phyloP scores from a whole-genome alignment of 2,113 vertebrate genomes.

The Turnix velox region DNA sequence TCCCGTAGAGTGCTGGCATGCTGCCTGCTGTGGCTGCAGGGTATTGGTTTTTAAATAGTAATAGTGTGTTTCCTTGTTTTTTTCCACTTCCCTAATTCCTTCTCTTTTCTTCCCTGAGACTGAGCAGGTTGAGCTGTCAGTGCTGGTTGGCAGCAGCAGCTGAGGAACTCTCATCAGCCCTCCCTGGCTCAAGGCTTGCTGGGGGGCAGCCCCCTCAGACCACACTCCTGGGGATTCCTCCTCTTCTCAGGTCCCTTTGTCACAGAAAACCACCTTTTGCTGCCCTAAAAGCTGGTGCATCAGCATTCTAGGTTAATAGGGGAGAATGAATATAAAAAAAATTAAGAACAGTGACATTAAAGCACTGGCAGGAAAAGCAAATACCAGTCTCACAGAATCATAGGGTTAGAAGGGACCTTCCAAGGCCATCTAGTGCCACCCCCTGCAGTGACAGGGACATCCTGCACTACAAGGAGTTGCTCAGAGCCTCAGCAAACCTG shows the following conservation, averaged over 20 bases:
- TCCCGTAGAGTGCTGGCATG: neutral
- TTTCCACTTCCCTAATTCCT: neutral
- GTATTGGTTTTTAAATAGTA: slow-evolving; percentile 23
- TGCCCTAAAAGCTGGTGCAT: neutral
- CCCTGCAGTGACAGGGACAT: too few species aligned
- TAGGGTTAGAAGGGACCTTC: too few species aligned
- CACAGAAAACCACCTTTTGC: neutral
- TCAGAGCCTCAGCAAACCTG: too few species aligned
- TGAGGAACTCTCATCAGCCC: slow-evolving; percentile 30
- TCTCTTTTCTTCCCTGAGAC: slow-evolving; percentile 21
- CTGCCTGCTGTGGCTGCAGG: neutral
- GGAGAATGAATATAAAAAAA: neutral
- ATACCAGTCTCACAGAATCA: neutral
- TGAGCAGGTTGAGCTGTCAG: slow-evolving; percentile 49
- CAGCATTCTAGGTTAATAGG: neutral
- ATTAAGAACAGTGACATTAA: neutral
- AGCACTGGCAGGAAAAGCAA: neutral
- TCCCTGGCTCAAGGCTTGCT: too few species aligned
- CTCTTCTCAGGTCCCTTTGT: slow-evolving; percentile 12
- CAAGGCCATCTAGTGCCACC: too few species aligned
- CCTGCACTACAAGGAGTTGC: too few species aligned
- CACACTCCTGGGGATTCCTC: slow-evolving; percentile 19
- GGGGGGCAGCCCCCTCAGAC: neutral
- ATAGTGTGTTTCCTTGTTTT: neutral
- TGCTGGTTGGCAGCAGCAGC: neutral